Conservation (phyloP, 2,113 vertebrate genomes). For the Otis tarda region DNA sequence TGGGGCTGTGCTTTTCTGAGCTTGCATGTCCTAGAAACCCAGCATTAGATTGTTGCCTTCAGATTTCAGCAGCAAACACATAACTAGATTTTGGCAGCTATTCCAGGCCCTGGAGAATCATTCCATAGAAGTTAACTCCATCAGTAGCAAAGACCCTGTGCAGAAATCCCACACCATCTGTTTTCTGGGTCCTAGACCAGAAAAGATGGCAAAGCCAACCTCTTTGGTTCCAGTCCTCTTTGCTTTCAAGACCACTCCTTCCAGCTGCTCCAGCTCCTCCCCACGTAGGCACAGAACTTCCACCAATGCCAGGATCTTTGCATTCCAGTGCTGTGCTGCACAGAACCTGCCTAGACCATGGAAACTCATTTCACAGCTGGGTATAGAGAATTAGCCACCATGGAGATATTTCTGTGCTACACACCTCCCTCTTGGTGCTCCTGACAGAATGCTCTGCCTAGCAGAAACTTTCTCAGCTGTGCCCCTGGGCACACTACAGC, state of each 20-base stretch:
- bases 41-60: neutral
- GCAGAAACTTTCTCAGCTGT: neutral
- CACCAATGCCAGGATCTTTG: neutral
- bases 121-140: neutral
- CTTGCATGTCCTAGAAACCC: neutral
- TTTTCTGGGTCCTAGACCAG: neutral
- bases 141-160: neutral
- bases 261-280: neutral
- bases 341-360: neutral
- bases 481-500: neutral
- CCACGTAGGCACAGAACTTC: neutral
- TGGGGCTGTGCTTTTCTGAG: constrained; percentile 12
- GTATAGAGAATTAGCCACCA: neutral
- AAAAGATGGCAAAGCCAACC: neutral
- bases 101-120: neutral
- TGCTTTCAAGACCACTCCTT: neutral
- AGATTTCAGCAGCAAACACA: neutral
- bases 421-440: neutral
- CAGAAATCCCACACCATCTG: neutral
- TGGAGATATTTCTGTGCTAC: neutral
- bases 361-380: neutral
- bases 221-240: neutral
- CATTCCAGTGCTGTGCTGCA: neutral
- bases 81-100: neutral
- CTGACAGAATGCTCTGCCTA: neutral